Percentiles rank a stretch among this genome's conserved stretches.
phyloP scores from a whole-genome alignment of 64 coral and sea anemone species.

The Trachythela sp. region DNA sequence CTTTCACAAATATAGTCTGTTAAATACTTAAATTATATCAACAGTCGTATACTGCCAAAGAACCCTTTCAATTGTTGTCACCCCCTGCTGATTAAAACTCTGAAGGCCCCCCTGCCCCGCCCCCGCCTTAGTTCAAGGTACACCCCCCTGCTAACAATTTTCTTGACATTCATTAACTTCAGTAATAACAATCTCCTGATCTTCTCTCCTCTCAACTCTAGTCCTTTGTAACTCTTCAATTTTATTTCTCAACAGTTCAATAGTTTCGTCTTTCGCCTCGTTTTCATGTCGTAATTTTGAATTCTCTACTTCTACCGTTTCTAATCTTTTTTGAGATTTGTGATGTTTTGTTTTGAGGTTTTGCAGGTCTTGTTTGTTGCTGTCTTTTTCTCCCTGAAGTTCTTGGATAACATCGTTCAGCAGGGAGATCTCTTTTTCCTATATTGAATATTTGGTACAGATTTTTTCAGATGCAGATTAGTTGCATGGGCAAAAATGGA shows the following conservation, averaged over 20 bases:
- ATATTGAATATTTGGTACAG: no score
- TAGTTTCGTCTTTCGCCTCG: neutral
- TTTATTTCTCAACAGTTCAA: neutral
- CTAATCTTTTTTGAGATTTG: neutral
- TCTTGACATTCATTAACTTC: neutral
- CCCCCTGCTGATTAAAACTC: no score
- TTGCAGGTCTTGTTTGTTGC: neutral
- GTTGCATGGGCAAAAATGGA: no score
- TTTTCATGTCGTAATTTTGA: neutral
- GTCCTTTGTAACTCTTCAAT: neutral
- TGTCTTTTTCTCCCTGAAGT: neutral
- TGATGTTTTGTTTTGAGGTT: neutral
- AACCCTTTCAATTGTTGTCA: no score
- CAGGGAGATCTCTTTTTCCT: conserved; percentile 6
- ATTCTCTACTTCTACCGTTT: neutral
- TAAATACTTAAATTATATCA: no score
- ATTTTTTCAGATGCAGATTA: no score
- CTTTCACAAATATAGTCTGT: no score
- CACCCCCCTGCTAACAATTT: neutral
- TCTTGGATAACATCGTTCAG: conserved; percentile 13
- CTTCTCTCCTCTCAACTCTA: neutral
- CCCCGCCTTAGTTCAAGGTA: neutral
- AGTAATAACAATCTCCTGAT: neutral
- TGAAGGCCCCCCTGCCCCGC: no score
- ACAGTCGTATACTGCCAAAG: no score